Conservation (phyloP, 2,797 vertebrate genomes). For the Australoheros facetus region DNA sequence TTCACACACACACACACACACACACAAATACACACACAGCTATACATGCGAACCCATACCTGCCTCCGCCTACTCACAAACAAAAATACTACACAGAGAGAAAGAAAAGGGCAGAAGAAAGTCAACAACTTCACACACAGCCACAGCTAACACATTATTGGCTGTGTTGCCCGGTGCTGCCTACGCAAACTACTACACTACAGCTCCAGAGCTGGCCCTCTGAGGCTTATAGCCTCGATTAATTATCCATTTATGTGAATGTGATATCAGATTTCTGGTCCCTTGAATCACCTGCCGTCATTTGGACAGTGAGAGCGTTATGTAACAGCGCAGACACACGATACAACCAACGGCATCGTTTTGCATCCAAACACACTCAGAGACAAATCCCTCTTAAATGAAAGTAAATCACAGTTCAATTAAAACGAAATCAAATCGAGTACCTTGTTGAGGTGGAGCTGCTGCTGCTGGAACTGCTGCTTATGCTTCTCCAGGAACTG, state of each 20-base stretch:
- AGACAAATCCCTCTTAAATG: fast-evolving
- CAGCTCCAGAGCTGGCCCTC: slow-evolving; percentile 38
- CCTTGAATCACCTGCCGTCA: not conserved
- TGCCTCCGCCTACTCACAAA: slow-evolving; percentile 60
- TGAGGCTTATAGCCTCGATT: slow-evolving; percentile 28
- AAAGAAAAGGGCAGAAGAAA: slow-evolving; percentile 18
- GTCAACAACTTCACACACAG: slow-evolving; percentile 41
- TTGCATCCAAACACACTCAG: not conserved
- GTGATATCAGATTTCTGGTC: slow-evolving; percentile 32
- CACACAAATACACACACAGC: not conserved
- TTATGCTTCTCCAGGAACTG: slow-evolving; percentile 99
- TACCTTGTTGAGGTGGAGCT: slow-evolving; percentile 95
- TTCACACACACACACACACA: slow-evolving; percentile 10
- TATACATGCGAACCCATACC: slow-evolving; percentile 51
- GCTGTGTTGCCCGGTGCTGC: slow-evolving; percentile 35
- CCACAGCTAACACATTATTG: slow-evolving; percentile 14
- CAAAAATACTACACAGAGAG: slow-evolving; percentile 47
- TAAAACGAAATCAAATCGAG: not conserved
- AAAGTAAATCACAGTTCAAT: not conserved
- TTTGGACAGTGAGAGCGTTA: not conserved
- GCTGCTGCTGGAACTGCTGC: slow-evolving; percentile 97
- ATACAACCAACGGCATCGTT: not conserved
- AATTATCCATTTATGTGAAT: slow-evolving; percentile 41
- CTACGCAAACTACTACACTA: slow-evolving; percentile 58
- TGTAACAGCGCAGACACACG: not conserved